Conservation (phyloP, 1,140 invertebrate genomes). For the Asobara japonica region DNA sequence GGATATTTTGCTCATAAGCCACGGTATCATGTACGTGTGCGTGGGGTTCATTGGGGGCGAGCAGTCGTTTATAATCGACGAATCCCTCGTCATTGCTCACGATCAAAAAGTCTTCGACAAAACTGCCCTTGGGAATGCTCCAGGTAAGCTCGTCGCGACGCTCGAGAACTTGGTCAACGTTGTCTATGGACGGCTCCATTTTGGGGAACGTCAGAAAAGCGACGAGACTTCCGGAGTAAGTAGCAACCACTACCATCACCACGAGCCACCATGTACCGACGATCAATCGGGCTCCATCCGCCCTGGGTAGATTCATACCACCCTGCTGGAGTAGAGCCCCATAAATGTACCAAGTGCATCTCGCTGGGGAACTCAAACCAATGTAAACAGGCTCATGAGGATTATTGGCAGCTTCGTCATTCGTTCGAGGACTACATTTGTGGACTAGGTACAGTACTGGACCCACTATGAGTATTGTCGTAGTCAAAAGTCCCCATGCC, state of each 20-base stretch:
- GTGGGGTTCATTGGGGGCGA: slow-evolving; percentile 45
- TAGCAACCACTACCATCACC: slow-evolving; percentile 88
- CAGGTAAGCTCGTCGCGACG: slow-evolving; percentile 74
- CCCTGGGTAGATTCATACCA: slow-evolving; percentile 85
- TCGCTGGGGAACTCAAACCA: slow-evolving; percentile 59
- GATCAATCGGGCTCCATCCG: slow-evolving; percentile 87
- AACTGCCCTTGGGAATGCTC: slow-evolving; percentile 79
- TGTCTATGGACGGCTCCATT: slow-evolving; percentile 80
- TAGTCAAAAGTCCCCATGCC: slow-evolving; percentile 84
- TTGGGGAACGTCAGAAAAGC: slow-evolving; percentile 93
- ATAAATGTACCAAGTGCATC: slow-evolving; percentile 91
- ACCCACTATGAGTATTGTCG: slow-evolving; percentile 78
- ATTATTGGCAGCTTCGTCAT: slow-evolving; percentile 13
- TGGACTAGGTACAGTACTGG: slow-evolving; percentile 84
- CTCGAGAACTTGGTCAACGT: slow-evolving; percentile 75
- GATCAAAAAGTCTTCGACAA: slow-evolving; percentile 76
- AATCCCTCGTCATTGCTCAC: slow-evolving; percentile 68
- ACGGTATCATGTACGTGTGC: slow-evolving; percentile 57
- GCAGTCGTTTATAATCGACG: slow-evolving; percentile 40
- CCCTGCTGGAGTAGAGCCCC: slow-evolving; percentile 92
- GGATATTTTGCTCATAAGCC: slow-evolving; percentile 64
- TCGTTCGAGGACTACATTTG: slow-evolving; percentile 75
- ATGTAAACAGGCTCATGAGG: slow-evolving; percentile 17
- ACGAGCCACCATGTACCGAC: slow-evolving; percentile 94
- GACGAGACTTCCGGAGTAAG: slow-evolving; percentile 92